A percentile compares a stretch with the other conserved stretches of the same genome.
phyloP scores from a whole-genome alignment of 2,113 vertebrate species.

The Carassius carassius region DNA sequence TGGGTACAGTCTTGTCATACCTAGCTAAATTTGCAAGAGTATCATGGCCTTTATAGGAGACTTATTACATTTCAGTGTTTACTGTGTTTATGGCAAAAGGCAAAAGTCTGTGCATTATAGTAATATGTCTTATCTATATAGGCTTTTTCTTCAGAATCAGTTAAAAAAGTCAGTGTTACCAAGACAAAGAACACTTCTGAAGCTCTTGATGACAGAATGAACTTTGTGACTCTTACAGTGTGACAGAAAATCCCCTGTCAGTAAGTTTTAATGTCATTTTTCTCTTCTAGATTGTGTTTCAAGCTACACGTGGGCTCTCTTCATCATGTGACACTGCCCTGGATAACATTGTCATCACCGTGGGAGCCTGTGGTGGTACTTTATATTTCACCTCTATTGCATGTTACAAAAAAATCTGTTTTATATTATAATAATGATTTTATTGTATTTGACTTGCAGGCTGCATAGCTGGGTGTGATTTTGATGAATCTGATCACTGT shows the following conservation, averaged over 20 bases:
- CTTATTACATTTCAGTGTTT: no score
- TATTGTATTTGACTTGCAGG: slow-evolving; percentile 56
- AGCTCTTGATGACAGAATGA: background rate
- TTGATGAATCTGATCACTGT: slow-evolving; percentile 73
- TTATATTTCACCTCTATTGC: background rate
- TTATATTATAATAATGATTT: background rate
- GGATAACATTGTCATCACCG: slow-evolving; percentile 76
- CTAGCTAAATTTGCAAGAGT: background rate
- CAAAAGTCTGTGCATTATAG: no score
- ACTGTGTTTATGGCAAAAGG: no score
- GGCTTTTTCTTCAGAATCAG: no score
- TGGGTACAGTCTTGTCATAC: no score
- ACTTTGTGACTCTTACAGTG: background rate
- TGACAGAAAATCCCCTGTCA: background rate
- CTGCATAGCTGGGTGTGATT: slow-evolving; percentile 75
- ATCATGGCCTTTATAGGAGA: background rate
- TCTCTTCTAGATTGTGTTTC: slow-evolving; percentile 71
- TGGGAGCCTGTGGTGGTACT: slow-evolving; percentile 73
- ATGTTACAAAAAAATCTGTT: background rate
- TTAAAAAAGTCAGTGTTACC: background rate
- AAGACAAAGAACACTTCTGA: background rate
- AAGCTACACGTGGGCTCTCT: slow-evolving; percentile 67
- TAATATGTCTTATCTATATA: no score
- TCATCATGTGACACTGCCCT: slow-evolving; percentile 74
- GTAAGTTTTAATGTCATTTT: background rate